Base-by-base conservation (phyloP, 2,113 vertebrate genomes). In the Brevimyrus niger region DNA sequence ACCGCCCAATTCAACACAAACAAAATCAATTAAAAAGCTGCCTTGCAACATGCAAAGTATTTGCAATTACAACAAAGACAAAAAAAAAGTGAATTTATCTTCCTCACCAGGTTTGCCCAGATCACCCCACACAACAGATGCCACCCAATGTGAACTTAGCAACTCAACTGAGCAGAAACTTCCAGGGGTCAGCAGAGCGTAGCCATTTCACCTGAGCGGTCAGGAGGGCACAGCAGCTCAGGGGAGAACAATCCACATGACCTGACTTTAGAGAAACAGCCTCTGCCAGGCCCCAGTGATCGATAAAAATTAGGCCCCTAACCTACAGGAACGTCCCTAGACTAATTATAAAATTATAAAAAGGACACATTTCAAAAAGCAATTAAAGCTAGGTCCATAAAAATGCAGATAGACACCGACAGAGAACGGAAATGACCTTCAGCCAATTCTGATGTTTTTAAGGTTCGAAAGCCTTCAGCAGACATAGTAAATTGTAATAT, bases 291-390 rank as follows among this genome's bases (percentile, higher is more conserved):
- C 6, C 8, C 82, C 21, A 19, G 85, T 50, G 2, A 53, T 55
- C 31, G 27, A 51, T 23, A 31, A 51, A 86, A 51, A 86, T 6
- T 6, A 87, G 27, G 31, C 1, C 85, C n/a, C n/a, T 35, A 53
- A 84, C 82, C 47, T 19, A 87, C 85, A 50, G 50, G 17, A 55
- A 87, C 3, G 50, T 38, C 50, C 85, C 85, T 31, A 53, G 85
- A 87, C 85, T 84, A 84, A 87, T 87, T 84, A 84, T 42, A 76
- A 50, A 85, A 76, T 76, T 76, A 76, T 83, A 47, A 87, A 35
- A 42, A 53, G 23, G 50, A 53, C 50, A 87, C 48, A 50, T 53
- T 53, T 87, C 13, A 87, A 87, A 87, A 87, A 38, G 50, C 85
- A 87, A 87, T 87, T 87, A 87, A 86, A 86, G 42, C 23, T 3